phyloP scores from a whole-genome alignment of 1,140 invertebrate species.

The Meloidogyne exigua region DNA sequence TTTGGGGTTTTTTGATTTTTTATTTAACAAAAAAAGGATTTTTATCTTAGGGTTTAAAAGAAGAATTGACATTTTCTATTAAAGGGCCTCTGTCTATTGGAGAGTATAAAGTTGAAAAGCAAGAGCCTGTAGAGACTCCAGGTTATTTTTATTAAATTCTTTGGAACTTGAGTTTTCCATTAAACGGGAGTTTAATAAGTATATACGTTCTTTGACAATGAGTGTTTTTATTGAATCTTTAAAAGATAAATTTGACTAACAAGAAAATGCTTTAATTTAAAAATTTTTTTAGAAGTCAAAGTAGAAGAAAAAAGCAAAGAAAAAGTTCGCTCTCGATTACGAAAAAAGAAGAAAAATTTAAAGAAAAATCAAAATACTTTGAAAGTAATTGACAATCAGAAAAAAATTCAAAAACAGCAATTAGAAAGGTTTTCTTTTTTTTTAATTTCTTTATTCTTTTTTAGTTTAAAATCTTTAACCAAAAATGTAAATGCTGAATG shows the following conservation, averaged over 20 bases:
- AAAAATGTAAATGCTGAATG: slow-evolving; percentile 33
- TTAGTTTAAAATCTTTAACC: slow-evolving; percentile 40
- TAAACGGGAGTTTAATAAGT: no score
- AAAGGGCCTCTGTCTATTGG: background rate
- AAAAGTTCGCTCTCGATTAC: background rate
- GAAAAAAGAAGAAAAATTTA: background rate
- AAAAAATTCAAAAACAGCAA: slow-evolving; percentile 2
- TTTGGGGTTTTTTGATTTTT: slow-evolving; percentile 13
- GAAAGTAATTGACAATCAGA: background rate
- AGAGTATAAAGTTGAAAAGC: background rate
- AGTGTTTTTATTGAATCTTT: no score
- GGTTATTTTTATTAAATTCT: background rate
- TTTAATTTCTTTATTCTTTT: slow-evolving; percentile 33
- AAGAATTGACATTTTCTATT: background rate
- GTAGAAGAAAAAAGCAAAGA: slow-evolving; percentile 8
- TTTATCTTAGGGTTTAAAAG: slow-evolving; percentile 3
- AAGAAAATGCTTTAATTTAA: no score
- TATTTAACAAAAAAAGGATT: background rate
- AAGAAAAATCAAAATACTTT: background rate
- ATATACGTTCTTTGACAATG: no score
- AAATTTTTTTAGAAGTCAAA: background rate
- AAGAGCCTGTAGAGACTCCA: background rate
- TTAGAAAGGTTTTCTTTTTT: background rate
- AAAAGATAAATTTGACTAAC: no score
- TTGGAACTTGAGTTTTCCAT: no score